A percentile compares a stretch with the other conserved stretches of the same genome.
phyloP scores from a whole-genome alignment of 2,888 invertebrate genomes.

The Drosophila borealis region DNA sequence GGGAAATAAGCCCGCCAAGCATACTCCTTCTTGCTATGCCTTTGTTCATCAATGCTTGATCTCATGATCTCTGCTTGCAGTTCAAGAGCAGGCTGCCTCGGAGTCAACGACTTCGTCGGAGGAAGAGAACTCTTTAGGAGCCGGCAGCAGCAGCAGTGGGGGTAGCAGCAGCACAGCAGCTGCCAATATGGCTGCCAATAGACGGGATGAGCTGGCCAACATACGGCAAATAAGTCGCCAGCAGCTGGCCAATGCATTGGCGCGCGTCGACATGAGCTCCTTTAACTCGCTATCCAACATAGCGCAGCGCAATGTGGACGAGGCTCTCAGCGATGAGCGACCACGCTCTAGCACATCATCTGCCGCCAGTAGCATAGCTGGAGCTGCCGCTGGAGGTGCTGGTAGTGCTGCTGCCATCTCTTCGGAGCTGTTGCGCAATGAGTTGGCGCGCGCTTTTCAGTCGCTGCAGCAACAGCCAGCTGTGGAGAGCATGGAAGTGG shows the following conservation, averaged over 20 bases:
- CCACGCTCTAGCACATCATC: slow-evolving; percentile 44
- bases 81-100: slow-evolving; percentile 82
- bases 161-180: slow-evolving; percentile 61
- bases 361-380: not conserved
- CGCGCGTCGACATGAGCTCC: slow-evolving; percentile 80
- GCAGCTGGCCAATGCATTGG: slow-evolving; percentile 83
- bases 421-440: slow-evolving; percentile 92
- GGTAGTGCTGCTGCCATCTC: slow-evolving; percentile 86
- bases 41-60: not conserved
- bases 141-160: slow-evolving; percentile 77
- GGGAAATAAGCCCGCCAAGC: too few species aligned
- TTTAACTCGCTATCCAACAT: slow-evolving; percentile 84
- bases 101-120: slow-evolving; percentile 85
- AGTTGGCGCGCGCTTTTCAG: slow-evolving; percentile 82
- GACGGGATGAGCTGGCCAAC: slow-evolving; percentile 78
- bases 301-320: slow-evolving; percentile 82
- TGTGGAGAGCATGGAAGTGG: slow-evolving; percentile 64
- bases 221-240: slow-evolving; percentile 84
- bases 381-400: not conserved
- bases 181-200: slow-evolving; percentile 57
- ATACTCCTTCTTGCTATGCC: too few species aligned
- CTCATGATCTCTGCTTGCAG: slow-evolving; percentile 38
- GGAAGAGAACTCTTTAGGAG: slow-evolving; percentile 82
- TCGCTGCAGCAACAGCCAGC: slow-evolving; percentile 45
- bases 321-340: slow-evolving; percentile 55